Conservation (phyloP, 2,888 invertebrate genomes). For the Chalcis sispes region DNA sequence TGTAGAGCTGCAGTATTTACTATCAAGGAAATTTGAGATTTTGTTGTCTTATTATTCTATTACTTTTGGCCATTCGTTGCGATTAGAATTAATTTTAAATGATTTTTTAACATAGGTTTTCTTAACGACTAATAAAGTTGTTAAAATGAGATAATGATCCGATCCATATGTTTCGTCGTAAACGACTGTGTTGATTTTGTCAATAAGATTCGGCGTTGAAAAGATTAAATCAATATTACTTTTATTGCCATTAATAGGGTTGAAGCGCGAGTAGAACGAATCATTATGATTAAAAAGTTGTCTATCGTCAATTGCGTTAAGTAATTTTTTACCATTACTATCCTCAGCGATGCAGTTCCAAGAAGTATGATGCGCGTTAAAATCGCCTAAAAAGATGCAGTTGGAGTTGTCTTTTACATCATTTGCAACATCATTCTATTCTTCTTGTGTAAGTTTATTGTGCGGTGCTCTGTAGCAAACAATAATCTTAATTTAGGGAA, state of each 20-base stretch:
- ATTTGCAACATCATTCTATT: conserved; percentile 6
- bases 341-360: conserved; percentile 16
- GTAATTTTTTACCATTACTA: neutral
- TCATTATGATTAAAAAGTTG: conserved; percentile 11
- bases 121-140: neutral
- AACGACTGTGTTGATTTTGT: neutral
- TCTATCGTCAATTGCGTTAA: neutral
- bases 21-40: neutral
- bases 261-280: neutral
- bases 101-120: conserved; percentile 2
- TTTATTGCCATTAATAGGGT: neutral
- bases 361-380: conserved; percentile 8
- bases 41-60: neutral
- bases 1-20: neutral
- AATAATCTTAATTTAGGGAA: neutral
- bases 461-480: conserved; percentile 2
- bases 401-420: neutral
- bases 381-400: conserved; percentile 18
- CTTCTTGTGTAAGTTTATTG: neutral
- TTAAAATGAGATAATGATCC: conserved; percentile 16
- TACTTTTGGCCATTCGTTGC: neutral
- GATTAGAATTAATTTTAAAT: neutral
- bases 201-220: conserved; percentile 13
- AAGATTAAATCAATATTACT: conserved; percentile 19
- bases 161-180: conserved; percentile 26